Percentiles rank a stretch among this genome's conserved stretches.
Evolutionary conservation across 2,113 vertebrate genomes (phyloP).

Genomic region (Pandion haliaetus): DNA sequence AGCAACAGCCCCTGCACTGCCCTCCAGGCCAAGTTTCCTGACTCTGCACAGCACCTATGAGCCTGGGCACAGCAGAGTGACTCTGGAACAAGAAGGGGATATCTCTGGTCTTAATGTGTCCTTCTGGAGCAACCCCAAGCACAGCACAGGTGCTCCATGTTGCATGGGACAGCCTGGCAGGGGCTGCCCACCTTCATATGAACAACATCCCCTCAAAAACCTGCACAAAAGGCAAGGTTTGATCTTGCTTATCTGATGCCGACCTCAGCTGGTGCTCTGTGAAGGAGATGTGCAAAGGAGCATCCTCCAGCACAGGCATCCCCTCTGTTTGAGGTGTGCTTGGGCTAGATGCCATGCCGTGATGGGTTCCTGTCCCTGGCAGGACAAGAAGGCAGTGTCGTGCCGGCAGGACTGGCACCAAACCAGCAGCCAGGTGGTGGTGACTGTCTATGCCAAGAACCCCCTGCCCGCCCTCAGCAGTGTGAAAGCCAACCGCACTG

Average conservation of each 20-base stretch:
- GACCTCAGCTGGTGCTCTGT: accelerated
- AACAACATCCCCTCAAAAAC: not conserved
- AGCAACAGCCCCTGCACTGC: not conserved
- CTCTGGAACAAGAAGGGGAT: not conserved
- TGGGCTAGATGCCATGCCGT: accelerated
- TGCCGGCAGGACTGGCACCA: slow-evolving; percentile 97
- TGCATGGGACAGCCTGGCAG: not conserved
- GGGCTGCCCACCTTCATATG: not conserved
- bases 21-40: not conserved
- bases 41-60: not conserved
- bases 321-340: not conserved
- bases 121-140: not conserved
- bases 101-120: not conserved
- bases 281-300: not conserved
- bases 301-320: not conserved
- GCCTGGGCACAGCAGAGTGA: not conserved
- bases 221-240: not conserved
- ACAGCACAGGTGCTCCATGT: not conserved
- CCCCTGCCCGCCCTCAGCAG: slow-evolving; percentile 78
- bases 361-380: not conserved
- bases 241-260: not conserved
- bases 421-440: slow-evolving; percentile 82
- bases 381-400: slow-evolving; percentile 85
- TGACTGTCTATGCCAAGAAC: slow-evolving; percentile 90
- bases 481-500: slow-evolving; percentile 85